Conservation (phyloP, 2,797 vertebrate species). For the Trematomus bernacchii region DNA sequence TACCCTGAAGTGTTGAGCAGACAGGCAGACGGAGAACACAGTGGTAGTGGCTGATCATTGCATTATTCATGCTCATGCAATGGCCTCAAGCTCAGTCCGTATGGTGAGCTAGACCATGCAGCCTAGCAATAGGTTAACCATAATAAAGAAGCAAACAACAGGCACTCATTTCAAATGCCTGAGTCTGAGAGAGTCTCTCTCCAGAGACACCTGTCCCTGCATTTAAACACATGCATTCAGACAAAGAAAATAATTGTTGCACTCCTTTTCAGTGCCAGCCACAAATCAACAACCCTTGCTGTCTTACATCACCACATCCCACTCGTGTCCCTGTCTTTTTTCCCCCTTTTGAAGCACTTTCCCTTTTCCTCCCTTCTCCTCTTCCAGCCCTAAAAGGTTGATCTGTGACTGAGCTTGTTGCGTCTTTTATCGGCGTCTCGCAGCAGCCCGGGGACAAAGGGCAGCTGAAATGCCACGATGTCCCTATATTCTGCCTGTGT, state of each 20-base stretch:
- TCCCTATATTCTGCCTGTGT: constrained; percentile 50
- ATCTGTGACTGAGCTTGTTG: constrained; percentile 68
- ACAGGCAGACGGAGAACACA: constrained; percentile 46
- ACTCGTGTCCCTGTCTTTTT: constrained; percentile 39
- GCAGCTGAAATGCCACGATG: constrained; percentile 70
- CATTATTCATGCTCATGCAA: constrained; percentile 71
- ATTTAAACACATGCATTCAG: constrained; percentile 10
- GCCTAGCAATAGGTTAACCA: constrained; percentile 20
- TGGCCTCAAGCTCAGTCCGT: constrained; percentile 59
- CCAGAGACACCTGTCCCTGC: background rate
- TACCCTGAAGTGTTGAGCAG: constrained; percentile 51
- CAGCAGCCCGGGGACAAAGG: constrained; percentile 73
- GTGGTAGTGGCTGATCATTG: constrained; percentile 62
- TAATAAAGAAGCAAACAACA: constrained; percentile 19
- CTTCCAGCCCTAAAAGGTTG: constrained; percentile 58
- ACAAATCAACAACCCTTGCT: constrained; percentile 23
- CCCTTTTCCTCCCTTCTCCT: constrained; percentile 44
- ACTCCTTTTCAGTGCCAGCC: constrained; percentile 26
- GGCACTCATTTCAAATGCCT: constrained; percentile 14
- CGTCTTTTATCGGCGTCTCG: constrained; percentile 70
- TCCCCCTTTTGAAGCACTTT: constrained; percentile 58
- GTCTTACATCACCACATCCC: constrained; percentile 56
- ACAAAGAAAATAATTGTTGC: constrained; percentile 22
- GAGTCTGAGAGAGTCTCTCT: background rate
- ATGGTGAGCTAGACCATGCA: constrained; percentile 34